Base-by-base conservation (phyloP, 2,888 invertebrate species). In the Phymatocera aterrima region DNA sequence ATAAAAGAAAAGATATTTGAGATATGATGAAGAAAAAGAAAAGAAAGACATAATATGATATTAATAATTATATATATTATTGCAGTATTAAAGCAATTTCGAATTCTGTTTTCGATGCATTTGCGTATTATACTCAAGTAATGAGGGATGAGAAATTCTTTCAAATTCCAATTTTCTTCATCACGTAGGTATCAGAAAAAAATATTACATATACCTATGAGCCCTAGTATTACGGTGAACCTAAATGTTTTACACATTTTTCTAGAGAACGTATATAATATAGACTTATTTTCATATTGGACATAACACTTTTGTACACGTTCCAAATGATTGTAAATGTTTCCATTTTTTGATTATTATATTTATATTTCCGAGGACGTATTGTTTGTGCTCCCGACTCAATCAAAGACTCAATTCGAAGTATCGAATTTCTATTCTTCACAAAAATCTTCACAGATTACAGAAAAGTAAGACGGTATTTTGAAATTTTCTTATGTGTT, bases 201-300 rank as follows among this genome's bases (percentile, higher is more conserved):
- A 37, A 1, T 64, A 40, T 68, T 46, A 46, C 6, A 68, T 5
- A 60, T n/a, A 21, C n/a, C 1, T 60, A 28, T 28, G 4, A 51
- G 21, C 28, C 21, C 6, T 60, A 68, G 51, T 31, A 8, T 4
- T 31, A 72, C n/a, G n/a, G n/a, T n/a, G 51, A 34, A 48, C 24
- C 68, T 43, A 24, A 24, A 28, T 37, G 34, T 51, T 18, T 31
- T 10, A 34, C 46, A n/a, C 48, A 48, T 70, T 70, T 31, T 70
- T 70, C 48, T 51, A 51, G 43, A 72, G 51, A 51, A 48, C 24
- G 51, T 48, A 72, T n/a, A n/a, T n/a, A n/a, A n/a, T n/a, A n/a
- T 51, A 72, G 51, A 72, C 72, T 48, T 72, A 72, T 72, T 72
- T 72, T 72, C n/a, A n/a, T n/a, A n/a, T n/a, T n/a, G n/a, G 28